A percentile compares a stretch with the other conserved stretches of the same genome.
phyloP scores from a whole-genome alignment of 2,888 invertebrate genomes.

The Schizaphis graminum region DNA sequence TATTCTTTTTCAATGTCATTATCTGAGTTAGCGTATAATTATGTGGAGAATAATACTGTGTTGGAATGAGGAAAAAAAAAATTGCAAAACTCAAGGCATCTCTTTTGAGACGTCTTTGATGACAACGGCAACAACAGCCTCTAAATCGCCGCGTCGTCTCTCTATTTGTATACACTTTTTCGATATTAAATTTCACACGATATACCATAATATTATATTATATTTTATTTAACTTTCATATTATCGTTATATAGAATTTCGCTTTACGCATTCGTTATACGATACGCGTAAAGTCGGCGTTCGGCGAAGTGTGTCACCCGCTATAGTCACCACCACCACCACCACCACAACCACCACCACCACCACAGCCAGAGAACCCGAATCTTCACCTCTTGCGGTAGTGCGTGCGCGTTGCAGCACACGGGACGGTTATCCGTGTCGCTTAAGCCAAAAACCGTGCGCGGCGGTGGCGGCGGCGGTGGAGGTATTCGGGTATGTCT shows the following conservation, averaged over 20 bases:
- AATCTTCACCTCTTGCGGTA: neutral
- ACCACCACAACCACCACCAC: neutral
- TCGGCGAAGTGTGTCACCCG: neutral
- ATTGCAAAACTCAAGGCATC: neutral
- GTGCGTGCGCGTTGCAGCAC: neutral
- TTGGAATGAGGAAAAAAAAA: neutral
- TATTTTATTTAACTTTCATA: neutral
- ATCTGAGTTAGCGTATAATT: neutral
- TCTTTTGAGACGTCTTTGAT: neutral
- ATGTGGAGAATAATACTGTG: neutral
- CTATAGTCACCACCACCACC: neutral
- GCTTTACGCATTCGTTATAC: neutral
- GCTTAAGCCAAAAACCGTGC: neutral
- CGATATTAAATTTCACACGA: neutral
- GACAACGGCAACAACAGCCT: neutral
- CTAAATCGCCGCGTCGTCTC: neutral
- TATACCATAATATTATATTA: neutral
- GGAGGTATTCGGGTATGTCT: slow-evolving; percentile 2
- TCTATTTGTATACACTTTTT: neutral
- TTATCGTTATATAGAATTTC: neutral
- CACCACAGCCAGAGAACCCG: neutral
- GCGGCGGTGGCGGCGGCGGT: neutral
- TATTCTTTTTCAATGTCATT: neutral
- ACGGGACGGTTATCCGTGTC: neutral
- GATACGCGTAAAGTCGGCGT: neutral